Evolutionary conservation across 2,113 vertebrate species (phyloP), one percentile per base, ranked within the genome.

Genomic region (Motacilla tschutschensis): DNA sequence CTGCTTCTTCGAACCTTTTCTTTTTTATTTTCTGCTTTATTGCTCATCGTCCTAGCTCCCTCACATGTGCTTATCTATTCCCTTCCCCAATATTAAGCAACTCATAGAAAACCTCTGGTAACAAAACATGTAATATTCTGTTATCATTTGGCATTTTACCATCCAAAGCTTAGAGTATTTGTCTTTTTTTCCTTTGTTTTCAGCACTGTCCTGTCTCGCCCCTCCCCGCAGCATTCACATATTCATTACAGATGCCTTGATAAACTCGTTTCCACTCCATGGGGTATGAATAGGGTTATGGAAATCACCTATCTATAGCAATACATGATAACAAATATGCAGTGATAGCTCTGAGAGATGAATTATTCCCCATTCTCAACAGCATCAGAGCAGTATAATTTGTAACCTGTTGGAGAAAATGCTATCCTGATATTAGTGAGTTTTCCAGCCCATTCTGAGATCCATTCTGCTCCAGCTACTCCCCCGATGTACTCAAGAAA

Each of bases 251-350:
- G 90, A 92, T 79, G 83, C 79, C 64, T 25, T 72, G 92, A 93
- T 94, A 93, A 91, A 90, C 65, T 74, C 69, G 58, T 87, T 94
- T 91, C 79, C 33, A 53, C 76, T 90, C 90, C 38, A 20, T 67
- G 89, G 76, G 84, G 87, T 90, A 63, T 88, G 87, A 92, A 93
- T 87, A 91, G 81, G 33, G 67, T 74, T 90, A 84, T 91, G 82
- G 76, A 93, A 93, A 90, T 92, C 69, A 87, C 69, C 84, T 91
- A 74, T 83, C 87, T 88, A 77, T 80, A 87, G 79, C 76, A 91
- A 91, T 78, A 60, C 82, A 71, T 60, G 69, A 91, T 93, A 94
- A 85, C 73, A 67, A 93, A 91, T 83, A 93, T 16, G n/a, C 79
- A 80, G 69, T 35, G 84, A 87, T 93, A 79, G 82, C 87, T 93